Conservation (phyloP, 1,140 invertebrate genomes). For the Andricus grossulariae region DNA sequence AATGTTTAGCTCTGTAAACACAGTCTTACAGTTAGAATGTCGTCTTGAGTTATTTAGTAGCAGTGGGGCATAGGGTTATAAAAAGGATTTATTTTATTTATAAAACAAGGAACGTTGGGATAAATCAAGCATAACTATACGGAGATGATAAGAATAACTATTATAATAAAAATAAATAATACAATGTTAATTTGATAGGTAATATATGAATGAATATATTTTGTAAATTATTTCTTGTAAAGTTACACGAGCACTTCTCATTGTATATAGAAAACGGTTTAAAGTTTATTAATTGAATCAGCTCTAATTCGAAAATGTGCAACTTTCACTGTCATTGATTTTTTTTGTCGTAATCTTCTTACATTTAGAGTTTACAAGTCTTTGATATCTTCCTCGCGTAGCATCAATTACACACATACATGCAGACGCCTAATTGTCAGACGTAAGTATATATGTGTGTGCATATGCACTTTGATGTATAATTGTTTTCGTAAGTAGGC, state of each 20-base stretch:
- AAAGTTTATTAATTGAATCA: constrained; percentile 72
- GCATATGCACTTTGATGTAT: constrained; percentile 47
- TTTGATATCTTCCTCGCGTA: constrained; percentile 57
- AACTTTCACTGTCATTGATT: constrained; percentile 63
- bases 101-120: constrained; percentile 57
- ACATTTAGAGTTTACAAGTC: constrained; percentile 42
- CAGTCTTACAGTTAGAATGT: constrained; percentile 59
- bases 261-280: constrained; percentile 70
- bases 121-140: constrained; percentile 63
- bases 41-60: constrained; percentile 53
- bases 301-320: constrained; percentile 62
- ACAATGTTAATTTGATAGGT: constrained; percentile 73
- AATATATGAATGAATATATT: constrained; percentile 75
- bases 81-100: constrained; percentile 70
- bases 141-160: constrained; percentile 57
- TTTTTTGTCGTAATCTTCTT: constrained; percentile 39
- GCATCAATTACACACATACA: constrained; percentile 47
- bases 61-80: constrained; percentile 54
- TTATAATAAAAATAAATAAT: constrained; percentile 62
- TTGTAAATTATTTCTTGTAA: constrained; percentile 76
- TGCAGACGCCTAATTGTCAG: neutral
- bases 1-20: constrained; percentile 47
- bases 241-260: constrained; percentile 64
- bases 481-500: constrained; percentile 67
- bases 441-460: constrained; percentile 32